These are phyloP conservation scores for Biston stratarius DNA, from an alignment of 2,888 invertebrate species.

Conservation along the genomic window DNA sequence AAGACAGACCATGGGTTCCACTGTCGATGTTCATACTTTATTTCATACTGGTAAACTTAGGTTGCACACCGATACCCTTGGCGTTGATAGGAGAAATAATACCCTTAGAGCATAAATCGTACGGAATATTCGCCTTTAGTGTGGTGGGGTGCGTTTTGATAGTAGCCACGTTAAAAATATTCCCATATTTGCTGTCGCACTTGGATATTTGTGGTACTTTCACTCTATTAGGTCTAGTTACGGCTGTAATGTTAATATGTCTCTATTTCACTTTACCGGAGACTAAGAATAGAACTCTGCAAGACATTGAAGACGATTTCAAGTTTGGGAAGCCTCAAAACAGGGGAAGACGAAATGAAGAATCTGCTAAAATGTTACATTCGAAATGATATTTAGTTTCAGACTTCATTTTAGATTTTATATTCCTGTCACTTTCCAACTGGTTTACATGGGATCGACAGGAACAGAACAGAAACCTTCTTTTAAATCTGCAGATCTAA, in stretches of 20 bases:
- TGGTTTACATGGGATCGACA: no score
- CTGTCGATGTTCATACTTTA: constrained; percentile 16
- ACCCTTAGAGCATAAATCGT: constrained; percentile 65
- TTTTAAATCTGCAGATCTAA: no score
- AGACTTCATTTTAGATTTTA: no score
- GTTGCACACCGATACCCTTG: constrained; percentile 68
- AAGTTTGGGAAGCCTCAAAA: constrained; percentile 29
- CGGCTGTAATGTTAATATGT: constrained; percentile 67
- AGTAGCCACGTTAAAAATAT: constrained; percentile 59
- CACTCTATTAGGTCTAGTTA: constrained; percentile 40
- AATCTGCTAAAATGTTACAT: constrained; percentile 29
- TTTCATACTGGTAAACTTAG: constrained; percentile 56
- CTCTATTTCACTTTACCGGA: constrained; percentile 82
- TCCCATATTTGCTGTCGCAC: constrained; percentile 50
- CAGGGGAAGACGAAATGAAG: constrained; percentile 20
- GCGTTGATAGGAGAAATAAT: constrained; percentile 69
- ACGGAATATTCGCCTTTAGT: constrained; percentile 40
- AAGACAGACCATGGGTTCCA: constrained; percentile 6
- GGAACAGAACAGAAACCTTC: no score
- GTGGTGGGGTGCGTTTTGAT: constrained; percentile 36
- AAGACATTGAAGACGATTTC: constrained; percentile 87
- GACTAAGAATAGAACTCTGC: constrained; percentile 88
- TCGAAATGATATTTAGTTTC: not conserved
- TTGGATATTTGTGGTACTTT: constrained; percentile 57
- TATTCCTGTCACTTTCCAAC: no score